Conservation (phyloP, 92 coral and sea anemone genomes). For the Palythoa caribaeorum region DNA sequence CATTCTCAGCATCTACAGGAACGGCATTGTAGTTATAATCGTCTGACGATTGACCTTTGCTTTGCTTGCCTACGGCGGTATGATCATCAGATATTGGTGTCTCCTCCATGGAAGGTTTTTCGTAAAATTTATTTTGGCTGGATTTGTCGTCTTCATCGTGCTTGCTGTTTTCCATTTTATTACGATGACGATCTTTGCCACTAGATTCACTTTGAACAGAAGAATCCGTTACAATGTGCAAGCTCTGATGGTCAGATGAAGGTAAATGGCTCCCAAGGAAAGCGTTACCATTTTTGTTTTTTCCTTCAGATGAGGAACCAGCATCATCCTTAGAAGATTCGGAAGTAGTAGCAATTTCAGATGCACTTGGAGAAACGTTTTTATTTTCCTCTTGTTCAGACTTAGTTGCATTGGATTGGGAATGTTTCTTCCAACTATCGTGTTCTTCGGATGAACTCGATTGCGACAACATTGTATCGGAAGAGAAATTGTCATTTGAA, state of each 20-base stretch:
- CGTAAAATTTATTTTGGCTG: neutral
- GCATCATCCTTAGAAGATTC: neutral
- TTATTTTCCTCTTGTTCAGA: neutral
- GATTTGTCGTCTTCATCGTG: neutral
- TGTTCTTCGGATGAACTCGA: neutral
- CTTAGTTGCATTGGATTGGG: neutral
- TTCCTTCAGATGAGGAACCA: neutral
- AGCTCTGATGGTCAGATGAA: neutral
- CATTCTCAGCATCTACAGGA: conserved; percentile 11
- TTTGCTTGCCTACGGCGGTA: neutral
- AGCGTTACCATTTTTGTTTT: neutral
- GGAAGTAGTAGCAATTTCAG: neutral
- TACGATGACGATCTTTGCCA: neutral
- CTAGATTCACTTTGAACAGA: neutral
- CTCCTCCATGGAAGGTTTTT: conserved; percentile 46
- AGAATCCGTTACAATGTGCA: neutral
- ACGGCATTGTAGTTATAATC: conserved; percentile 17
- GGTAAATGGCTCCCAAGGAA: neutral
- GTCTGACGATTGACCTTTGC: neutral
- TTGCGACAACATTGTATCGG: neutral
- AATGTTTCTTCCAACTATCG: neutral
- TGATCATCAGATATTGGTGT: conserved; percentile 21
- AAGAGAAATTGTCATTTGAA: neutral
- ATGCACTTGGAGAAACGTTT: neutral
- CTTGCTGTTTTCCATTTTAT: neutral